Evolutionary conservation across 92 coral and sea anemone genomes (phyloP), one percentile per base, ranked within the genome.

Genomic region (Umimayanthus chanpuru): DNA sequence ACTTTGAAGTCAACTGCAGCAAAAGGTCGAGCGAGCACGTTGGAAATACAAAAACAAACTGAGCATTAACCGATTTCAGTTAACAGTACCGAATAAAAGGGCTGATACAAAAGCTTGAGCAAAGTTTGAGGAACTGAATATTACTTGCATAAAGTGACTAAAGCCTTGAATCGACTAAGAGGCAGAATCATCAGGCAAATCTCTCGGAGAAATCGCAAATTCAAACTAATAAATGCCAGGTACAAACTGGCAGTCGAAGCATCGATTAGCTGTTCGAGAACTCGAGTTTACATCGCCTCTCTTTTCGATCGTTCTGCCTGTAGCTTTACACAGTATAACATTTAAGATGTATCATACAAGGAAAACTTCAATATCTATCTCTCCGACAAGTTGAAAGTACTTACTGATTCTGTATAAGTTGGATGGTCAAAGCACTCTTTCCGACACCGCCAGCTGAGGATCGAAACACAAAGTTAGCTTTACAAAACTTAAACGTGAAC

Each of bases 371-470:
- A 36, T 66, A 40, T 23, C 83, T 66, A 26, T 9, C 78, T 44
- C 40, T 70, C 66, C 15, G 15, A 71, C 32, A 83, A 83, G 66
- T 44, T 83, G 11, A 70, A 83, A 71, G 65, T 79, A 96, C 98
- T 96, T 77, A 96, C 98, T 96, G 98, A 79, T 96, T 96, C 88
- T 96, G 98, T 41, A 96, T 96, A 6, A 96, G 98, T 88, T 96
- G 98, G 50, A 96, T 96, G 23, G 98, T 96, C 90, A 96, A 88
- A 5, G 98, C 98, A 82, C 98, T 96, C 72, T 96, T 96, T 50
- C 98, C 98, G 58, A 96, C 98, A 84, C 98, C 98, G 40, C 98
- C 98, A 88, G 98, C 98, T 96, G 90, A 39, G 90, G 85, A 86
- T 80, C 82, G n/a, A 81, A 73, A 80, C 80, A 36, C 64, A 85